Percentiles rank a stretch among this genome's conserved stretches.
Conservation (phyloP, 2,113 vertebrate species). For the Dolichallabes microphthalmus region DNA sequence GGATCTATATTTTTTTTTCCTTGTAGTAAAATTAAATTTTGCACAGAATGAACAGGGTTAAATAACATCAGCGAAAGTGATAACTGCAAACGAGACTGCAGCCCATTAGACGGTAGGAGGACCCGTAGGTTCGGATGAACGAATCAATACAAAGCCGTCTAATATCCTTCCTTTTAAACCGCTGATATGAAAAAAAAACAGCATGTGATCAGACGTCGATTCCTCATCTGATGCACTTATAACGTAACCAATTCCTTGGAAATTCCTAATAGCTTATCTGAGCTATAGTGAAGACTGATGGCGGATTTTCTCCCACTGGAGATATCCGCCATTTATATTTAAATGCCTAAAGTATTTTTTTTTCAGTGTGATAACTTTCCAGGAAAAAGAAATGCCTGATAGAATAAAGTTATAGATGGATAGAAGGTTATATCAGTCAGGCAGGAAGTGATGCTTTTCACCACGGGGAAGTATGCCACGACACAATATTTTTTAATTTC, state of each 20-base stretch:
- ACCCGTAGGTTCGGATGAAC: slow-evolving; percentile 31
- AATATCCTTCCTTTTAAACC: slow-evolving; percentile 30
- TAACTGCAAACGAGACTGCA: slow-evolving; percentile 10
- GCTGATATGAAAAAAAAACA: slow-evolving; percentile 22
- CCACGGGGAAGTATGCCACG: not conserved
- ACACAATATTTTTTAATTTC: not conserved
- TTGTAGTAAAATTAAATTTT: not conserved
- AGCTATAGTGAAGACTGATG: slow-evolving; percentile 24
- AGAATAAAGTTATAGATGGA: not conserved
- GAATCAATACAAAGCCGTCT: slow-evolving; percentile 50
- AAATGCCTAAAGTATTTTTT: slow-evolving; percentile 41
- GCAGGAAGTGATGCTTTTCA: slow-evolving; percentile 15
- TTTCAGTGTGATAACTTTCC: slow-evolving; percentile 3
- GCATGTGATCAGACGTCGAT: not conserved
- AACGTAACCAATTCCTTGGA: slow-evolving; percentile 23
- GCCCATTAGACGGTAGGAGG: not conserved
- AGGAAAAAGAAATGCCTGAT: slow-evolving; percentile 2
- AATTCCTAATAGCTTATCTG: slow-evolving; percentile 29
- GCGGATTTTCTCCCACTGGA: slow-evolving; percentile 27
- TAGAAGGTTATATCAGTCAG: not conserved
- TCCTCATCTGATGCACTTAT: slow-evolving; percentile 22
- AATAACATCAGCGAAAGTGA: slow-evolving; percentile 10
- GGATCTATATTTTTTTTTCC: not conserved
- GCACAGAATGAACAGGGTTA: slow-evolving; percentile 11
- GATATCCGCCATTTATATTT: slow-evolving; percentile 44